phyloP scores from a whole-genome alignment of 2,888 invertebrate genomes.

The Trichogramma dendrolimi region DNA sequence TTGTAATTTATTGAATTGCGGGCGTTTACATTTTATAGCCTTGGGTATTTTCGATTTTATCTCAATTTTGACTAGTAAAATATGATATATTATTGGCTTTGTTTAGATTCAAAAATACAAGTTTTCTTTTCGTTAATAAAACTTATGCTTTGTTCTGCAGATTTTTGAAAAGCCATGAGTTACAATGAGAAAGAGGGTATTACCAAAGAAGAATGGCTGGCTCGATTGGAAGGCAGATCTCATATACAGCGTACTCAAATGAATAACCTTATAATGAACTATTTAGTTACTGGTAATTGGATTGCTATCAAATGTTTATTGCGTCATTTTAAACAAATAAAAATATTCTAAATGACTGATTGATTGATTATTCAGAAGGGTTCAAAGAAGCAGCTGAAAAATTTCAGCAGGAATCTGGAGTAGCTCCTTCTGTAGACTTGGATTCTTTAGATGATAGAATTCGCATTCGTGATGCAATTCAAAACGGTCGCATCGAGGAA shows the following conservation, averaged over 20 bases:
- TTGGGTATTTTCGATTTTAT: no score
- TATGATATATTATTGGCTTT: no score
- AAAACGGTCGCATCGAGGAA: slow-evolving; percentile 85
- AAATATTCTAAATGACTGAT: background rate
- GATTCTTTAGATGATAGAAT: slow-evolving; percentile 88
- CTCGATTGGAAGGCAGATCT: slow-evolving; percentile 65
- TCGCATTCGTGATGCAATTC: slow-evolving; percentile 88
- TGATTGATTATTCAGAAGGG: slow-evolving; percentile 62
- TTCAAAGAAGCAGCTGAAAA: slow-evolving; percentile 96
- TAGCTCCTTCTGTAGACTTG: slow-evolving; percentile 71
- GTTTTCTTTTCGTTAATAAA: no score
- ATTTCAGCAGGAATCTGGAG: slow-evolving; percentile 90
- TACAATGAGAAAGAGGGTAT: slow-evolving; percentile 55
- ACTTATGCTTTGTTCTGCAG: slow-evolving; percentile 2
- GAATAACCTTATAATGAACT: slow-evolving; percentile 98
- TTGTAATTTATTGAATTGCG: no score
- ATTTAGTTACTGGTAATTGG: slow-evolving; percentile 85
- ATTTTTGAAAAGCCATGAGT: slow-evolving; percentile 49
- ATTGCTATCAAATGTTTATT: slow-evolving; percentile 5
- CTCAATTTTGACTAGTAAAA: no score
- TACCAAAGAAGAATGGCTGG: slow-evolving; percentile 71
- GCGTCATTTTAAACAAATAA: background rate
- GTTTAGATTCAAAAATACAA: no score
- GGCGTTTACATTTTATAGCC: no score
- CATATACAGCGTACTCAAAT: slow-evolving; percentile 87